These are phyloP conservation scores for Picathartes gymnocephalus DNA, from an alignment of 2,113 vertebrate genomes.

Conservation along the genomic window DNA sequence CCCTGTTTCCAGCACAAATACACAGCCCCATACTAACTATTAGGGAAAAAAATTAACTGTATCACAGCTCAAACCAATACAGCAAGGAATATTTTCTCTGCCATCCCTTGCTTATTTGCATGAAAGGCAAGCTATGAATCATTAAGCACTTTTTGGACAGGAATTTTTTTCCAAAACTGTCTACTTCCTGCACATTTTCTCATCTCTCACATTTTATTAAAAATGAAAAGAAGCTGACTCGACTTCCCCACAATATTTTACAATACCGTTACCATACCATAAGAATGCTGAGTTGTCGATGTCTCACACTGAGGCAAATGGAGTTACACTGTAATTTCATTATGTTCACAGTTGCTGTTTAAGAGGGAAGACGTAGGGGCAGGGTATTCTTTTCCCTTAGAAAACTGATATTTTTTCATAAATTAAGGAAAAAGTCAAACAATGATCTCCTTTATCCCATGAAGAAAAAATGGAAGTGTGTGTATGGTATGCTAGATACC, in stretches of 20 bases:
- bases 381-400: not conserved
- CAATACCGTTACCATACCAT: fast-evolving
- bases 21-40: not conserved
- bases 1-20: not conserved
- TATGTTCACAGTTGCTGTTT: not conserved
- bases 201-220: not conserved
- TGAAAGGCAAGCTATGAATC: not conserved
- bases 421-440: not conserved
- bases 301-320: not conserved
- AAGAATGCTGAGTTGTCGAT: not conserved
- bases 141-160: not conserved
- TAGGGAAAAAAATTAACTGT: not conserved
- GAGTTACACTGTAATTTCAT: not conserved
- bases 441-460: fast-evolving
- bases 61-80: not conserved
- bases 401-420: not conserved
- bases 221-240: not conserved
- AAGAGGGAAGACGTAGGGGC: not conserved
- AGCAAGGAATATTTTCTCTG: not conserved
- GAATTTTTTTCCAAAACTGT: not conserved
- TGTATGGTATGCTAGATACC: not conserved
- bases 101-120: not conserved
- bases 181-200: not conserved
- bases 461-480: not conserved
- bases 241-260: not conserved